Evolutionary conservation across 1,140 invertebrate genomes (phyloP).

Genomic region (Thaumatotibia leucotreta): DNA sequence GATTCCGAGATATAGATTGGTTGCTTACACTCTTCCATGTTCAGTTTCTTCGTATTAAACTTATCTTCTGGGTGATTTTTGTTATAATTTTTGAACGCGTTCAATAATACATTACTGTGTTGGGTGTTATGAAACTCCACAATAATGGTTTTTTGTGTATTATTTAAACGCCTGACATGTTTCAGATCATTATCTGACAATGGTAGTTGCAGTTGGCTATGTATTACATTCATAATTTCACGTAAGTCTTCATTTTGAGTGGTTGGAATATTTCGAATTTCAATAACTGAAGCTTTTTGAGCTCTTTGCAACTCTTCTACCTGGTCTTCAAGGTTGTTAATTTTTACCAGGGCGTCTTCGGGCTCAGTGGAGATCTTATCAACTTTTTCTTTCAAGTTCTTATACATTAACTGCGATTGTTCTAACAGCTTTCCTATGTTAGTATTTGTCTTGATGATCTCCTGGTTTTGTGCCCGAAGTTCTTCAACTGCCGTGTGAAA

Average conservation of each 20-base stretch:
- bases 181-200: not conserved
- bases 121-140: not conserved
- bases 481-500: not conserved
- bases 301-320: not conserved
- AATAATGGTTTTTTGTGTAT: not conserved
- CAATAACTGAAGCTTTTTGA: not conserved
- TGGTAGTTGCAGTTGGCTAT: not conserved
- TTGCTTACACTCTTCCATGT: not conserved
- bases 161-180: not conserved
- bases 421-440: not conserved
- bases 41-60: not conserved
- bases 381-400: not conserved
- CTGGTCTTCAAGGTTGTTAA: not conserved
- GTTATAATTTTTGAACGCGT: not conserved
- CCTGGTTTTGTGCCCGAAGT: not conserved
- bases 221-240: not conserved
- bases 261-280: not conserved
- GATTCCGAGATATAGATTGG: not conserved
- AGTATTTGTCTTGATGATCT: not conserved
- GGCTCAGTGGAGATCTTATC: not conserved
- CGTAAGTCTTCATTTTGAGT: not conserved
- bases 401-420: not conserved
- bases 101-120: not conserved
- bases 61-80: not conserved
- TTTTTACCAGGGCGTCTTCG: not conserved